A percentile compares a stretch with the other conserved stretches of the same genome.
These are phyloP conservation scores for Eupithecia vulgata DNA, from an alignment of 2,888 invertebrate genomes.

Conservation along the genomic window DNA sequence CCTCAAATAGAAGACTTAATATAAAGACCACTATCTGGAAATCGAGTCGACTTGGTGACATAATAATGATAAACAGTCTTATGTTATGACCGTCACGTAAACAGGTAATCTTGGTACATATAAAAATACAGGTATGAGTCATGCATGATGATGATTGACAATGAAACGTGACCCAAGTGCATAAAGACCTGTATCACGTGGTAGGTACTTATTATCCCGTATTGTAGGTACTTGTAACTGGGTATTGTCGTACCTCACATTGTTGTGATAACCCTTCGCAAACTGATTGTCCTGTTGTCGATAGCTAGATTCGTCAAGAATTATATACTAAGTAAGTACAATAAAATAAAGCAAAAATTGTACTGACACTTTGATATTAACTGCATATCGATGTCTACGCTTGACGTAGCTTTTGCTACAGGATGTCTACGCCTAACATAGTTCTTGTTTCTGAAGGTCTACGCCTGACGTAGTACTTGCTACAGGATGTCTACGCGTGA, in stretches of 20 bases:
- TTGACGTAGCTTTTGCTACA: neutral
- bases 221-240: conserved; percentile 14
- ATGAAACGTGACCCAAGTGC: conserved; percentile 32
- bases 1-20: neutral
- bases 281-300: conserved; percentile 10
- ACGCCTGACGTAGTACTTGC: neutral
- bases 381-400: neutral
- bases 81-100: neutral
- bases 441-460: neutral
- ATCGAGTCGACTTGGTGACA: neutral
- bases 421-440: neutral
- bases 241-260: conserved; percentile 19
- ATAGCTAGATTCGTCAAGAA: neutral
- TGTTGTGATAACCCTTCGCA: conserved; percentile 18
- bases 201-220: conserved; percentile 10
- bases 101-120: neutral
- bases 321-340: neutral
- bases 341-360: neutral
- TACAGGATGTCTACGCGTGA: neutral
- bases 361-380: neutral
- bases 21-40: neutral
- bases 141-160: conserved; percentile 9
- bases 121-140: conserved; percentile 5
- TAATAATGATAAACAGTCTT: neutral
- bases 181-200: conserved; percentile 11